Conservation (phyloP, 2,888 invertebrate species). For the Pomacea canaliculata region DNA sequence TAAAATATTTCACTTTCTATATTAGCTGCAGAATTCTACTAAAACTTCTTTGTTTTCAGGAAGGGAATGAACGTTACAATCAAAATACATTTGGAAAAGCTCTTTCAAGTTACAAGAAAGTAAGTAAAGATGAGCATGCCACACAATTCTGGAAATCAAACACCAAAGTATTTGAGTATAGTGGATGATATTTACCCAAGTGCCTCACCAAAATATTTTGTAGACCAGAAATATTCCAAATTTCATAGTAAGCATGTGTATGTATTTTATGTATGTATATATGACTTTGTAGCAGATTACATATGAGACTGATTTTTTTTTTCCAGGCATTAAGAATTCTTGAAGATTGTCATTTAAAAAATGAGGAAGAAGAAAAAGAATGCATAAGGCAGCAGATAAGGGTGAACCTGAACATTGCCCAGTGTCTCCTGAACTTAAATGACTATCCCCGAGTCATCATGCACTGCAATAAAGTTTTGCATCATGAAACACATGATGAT, state of each 20-base stretch:
- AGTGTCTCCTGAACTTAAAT: slow-evolving; percentile 31
- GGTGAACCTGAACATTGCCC: slow-evolving; percentile 32
- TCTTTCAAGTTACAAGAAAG: slow-evolving; percentile 20
- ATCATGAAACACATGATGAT: slow-evolving; percentile 16
- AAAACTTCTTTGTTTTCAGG: too few relatives aligned
- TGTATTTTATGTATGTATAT: too few relatives aligned
- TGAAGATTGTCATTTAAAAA: slow-evolving; percentile 77
- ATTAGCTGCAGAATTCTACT: too few relatives aligned
- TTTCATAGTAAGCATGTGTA: too few relatives aligned
- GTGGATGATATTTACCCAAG: too few relatives aligned
- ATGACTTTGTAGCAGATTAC: too few relatives aligned
- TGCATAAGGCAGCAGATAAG: slow-evolving; percentile 76
- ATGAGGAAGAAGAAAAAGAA: slow-evolving; percentile 77
- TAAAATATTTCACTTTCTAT: too few relatives aligned
- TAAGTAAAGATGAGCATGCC: slow-evolving; percentile 23
- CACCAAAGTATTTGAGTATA: too few relatives aligned
- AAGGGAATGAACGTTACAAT: too few relatives aligned
- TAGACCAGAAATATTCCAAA: too few relatives aligned
- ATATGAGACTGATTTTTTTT: neutral
- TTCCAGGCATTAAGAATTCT: slow-evolving; percentile 70
- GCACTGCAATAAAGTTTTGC: slow-evolving; percentile 33
- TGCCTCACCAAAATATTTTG: too few relatives aligned
- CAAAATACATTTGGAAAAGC: too few relatives aligned
- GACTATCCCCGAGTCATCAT: slow-evolving; percentile 31
- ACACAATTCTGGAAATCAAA: neutral